phyloP scores from a whole-genome alignment of 1,140 invertebrate species.

The Bombus cullumanus region DNA sequence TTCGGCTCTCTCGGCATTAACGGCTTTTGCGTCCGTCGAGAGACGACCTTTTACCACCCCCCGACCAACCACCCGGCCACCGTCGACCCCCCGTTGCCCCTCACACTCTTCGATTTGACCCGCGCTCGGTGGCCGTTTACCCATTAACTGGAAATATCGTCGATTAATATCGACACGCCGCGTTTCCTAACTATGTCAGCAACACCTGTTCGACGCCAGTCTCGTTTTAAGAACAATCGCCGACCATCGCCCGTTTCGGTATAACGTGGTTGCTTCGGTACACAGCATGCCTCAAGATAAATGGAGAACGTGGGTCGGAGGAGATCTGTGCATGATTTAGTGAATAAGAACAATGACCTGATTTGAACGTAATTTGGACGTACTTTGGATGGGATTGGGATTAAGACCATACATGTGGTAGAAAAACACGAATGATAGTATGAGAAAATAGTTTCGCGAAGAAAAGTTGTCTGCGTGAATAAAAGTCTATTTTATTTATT shows the following conservation, averaged over 20 bases:
- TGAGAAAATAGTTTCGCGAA: background rate
- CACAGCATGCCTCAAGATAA: background rate
- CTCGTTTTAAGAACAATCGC: conserved; percentile 23
- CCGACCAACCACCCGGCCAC: conserved; percentile 15
- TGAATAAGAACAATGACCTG: background rate
- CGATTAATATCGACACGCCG: conserved; percentile 37
- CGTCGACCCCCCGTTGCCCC: background rate
- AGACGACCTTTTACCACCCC: conserved; percentile 75
- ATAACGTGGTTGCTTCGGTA: background rate
- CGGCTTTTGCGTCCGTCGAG: conserved; percentile 79
- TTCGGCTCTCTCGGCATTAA: conserved; percentile 73
- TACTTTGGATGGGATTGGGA: background rate
- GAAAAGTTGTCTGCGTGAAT: background rate
- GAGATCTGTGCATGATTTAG: background rate
- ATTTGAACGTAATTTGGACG: too few species aligned
- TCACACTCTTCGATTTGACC: conserved; percentile 41
- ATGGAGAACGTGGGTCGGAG: background rate
- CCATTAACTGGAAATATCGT: conserved; percentile 27
- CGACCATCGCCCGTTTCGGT: background rate
- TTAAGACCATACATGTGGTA: background rate
- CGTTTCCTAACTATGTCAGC: conserved; percentile 23
- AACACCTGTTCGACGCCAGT: conserved; percentile 18
- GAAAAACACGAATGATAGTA: background rate
- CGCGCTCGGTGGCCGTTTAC: conserved; percentile 17
- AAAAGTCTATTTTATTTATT: background rate